A percentile compares a stretch with the other conserved stretches of the same genome.
Evolutionary conservation across 1,140 invertebrate species (phyloP).

Genomic region (Lutraria rhynchaena): DNA sequence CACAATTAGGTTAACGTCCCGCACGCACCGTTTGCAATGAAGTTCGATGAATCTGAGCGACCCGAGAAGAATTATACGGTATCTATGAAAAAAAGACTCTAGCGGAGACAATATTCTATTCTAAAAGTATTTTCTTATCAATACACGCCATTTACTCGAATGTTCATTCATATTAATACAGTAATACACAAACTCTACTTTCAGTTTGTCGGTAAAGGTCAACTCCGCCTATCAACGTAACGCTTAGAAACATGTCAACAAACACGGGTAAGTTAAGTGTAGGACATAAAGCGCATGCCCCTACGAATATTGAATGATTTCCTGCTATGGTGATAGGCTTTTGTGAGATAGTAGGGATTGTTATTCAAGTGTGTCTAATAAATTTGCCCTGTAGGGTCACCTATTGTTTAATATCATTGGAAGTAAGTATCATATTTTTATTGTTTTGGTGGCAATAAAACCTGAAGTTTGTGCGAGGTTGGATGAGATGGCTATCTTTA

Average conservation of each 20-base stretch:
- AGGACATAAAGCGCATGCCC: background rate
- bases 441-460: conserved; percentile 39
- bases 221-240: conserved; percentile 20
- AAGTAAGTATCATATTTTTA: conserved; percentile 47
- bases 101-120: too few species aligned
- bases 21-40: too few species aligned
- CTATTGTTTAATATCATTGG: conserved; percentile 47
- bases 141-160: too few species aligned
- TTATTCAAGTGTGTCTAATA: conserved; percentile 56
- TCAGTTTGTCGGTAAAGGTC: conserved; percentile 29
- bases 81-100: too few species aligned
- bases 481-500: background rate
- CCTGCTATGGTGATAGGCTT: conserved; percentile 58
- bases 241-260: conserved; percentile 59
- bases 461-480: background rate
- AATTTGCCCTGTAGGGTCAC: conserved; percentile 47
- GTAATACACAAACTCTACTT: conserved; percentile 14
- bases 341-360: conserved; percentile 41
- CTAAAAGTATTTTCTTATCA: too few species aligned
- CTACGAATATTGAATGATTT: conserved; percentile 32
- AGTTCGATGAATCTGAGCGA: too few species aligned
- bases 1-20: too few species aligned
- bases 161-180: too few species aligned
- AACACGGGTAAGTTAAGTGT: conserved; percentile 37
- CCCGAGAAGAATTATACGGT: too few species aligned